These are phyloP conservation scores for Linyphia triangularis DNA, from an alignment of 2,888 invertebrate genomes.

Conservation along the genomic window DNA sequence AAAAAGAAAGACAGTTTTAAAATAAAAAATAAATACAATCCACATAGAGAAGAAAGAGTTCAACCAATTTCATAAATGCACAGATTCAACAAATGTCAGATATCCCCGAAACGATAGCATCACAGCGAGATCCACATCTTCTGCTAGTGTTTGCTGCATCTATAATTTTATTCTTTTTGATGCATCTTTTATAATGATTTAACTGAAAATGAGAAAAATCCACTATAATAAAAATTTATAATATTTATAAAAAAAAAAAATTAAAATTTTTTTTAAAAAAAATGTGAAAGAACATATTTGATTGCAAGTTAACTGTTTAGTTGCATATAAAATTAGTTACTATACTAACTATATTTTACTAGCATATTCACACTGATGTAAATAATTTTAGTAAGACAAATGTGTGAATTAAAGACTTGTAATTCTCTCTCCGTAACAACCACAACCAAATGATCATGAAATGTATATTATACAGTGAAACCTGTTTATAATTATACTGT, in stretches of 20 bases:
- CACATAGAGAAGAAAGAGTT: neutral
- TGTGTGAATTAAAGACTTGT: too few relatives aligned
- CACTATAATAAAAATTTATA: neutral
- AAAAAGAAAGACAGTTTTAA: neutral
- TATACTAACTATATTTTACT: too few relatives aligned
- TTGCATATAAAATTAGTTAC: too few relatives aligned
- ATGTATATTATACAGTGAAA: neutral
- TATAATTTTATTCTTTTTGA: slow-evolving; percentile 7
- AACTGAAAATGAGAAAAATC: neutral
- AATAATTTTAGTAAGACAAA: too few relatives aligned
- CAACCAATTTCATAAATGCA: slow-evolving; percentile 18
- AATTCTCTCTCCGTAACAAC: neutral
- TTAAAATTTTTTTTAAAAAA: neutral
- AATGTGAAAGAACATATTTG: neutral
- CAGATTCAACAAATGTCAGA: neutral
- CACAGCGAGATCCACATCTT: neutral
- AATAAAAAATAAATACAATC: neutral
- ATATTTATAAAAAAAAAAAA: neutral
- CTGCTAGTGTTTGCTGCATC: neutral
- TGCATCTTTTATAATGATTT: neutral
- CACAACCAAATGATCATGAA: neutral
- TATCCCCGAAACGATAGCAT: neutral
- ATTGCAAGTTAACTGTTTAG: too few relatives aligned
- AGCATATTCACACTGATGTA: too few relatives aligned
- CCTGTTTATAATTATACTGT: neutral